A percentile compares a stretch with the other conserved stretches of the same genome.
Evolutionary conservation across 2,888 invertebrate species (phyloP).

Genomic region (Acrobasis suavella): DNA sequence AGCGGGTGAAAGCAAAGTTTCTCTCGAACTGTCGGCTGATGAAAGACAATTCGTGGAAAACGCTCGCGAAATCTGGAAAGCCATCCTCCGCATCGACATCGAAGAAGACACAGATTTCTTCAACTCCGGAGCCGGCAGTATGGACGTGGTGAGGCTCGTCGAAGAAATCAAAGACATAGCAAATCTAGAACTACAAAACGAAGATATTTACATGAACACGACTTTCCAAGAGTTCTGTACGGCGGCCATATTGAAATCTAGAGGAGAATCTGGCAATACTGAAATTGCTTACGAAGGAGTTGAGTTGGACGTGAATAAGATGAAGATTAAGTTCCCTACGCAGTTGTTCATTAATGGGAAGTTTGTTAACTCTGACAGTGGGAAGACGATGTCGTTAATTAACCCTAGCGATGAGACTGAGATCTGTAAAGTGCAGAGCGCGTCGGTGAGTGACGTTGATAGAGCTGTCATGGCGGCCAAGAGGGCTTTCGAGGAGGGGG

Average conservation of each 20-base stretch:
- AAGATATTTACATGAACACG: constrained; percentile 96
- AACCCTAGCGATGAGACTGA: constrained; percentile 94
- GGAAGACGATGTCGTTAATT: constrained; percentile 84
- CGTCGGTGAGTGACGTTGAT: constrained; percentile 91
- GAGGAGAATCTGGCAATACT: constrained; percentile 77
- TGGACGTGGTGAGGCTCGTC: constrained; percentile 97
- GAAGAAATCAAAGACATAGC: constrained; percentile 95
- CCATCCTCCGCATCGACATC: constrained; percentile 89
- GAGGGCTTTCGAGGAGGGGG: constrained; percentile 92
- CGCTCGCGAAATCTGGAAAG: constrained; percentile 89
- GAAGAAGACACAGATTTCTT: constrained; percentile 95
- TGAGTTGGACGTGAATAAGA: constrained; percentile 90
- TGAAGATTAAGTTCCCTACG: constrained; percentile 92
- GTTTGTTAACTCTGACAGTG: constrained; percentile 90
- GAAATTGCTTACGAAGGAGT: constrained; percentile 88
- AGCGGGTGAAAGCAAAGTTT: constrained; percentile 77
- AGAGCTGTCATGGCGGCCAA: constrained; percentile 94
- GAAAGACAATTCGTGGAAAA: constrained; percentile 87
- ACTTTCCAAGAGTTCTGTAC: constrained; percentile 91
- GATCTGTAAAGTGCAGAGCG: constrained; percentile 88
- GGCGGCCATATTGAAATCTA: constrained; percentile 85
- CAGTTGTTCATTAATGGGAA: constrained; percentile 96
- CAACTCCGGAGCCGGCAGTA: constrained; percentile 96
- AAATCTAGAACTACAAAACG: constrained; percentile 90
- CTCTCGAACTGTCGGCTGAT: constrained; percentile 86